These are phyloP conservation scores for Hypotaenidia philippensis DNA, from an alignment of 2,797 vertebrate genomes.

Conservation along the genomic window DNA sequence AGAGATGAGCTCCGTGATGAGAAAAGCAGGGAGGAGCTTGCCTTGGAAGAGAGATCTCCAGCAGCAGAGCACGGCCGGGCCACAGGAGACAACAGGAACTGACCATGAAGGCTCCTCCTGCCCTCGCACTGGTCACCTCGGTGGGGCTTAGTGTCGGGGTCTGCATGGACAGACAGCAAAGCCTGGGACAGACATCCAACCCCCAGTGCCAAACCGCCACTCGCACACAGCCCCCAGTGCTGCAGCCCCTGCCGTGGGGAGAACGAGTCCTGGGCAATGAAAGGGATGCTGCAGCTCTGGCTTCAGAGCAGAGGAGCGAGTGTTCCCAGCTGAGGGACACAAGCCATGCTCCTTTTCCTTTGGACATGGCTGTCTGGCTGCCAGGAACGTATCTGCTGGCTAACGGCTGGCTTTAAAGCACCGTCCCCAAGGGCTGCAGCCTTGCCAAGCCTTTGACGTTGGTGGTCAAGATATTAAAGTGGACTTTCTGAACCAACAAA, in stretches of 20 bases:
- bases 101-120: neutral
- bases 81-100: neutral
- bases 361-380: neutral
- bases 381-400: neutral
- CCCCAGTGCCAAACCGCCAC: neutral
- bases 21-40: neutral
- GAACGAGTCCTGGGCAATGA: neutral
- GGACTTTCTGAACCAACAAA: neutral
- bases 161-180: neutral
- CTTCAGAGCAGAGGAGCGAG: neutral
- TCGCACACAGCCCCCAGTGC: rapidly evolving
- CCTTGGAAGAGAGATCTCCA: neutral
- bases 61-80: neutral
- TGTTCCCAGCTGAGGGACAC: neutral
- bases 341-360: neutral
- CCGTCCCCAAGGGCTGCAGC: neutral
- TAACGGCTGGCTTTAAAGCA: neutral
- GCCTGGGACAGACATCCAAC: neutral
- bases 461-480: neutral
- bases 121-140: neutral
- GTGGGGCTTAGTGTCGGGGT: neutral
- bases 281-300: neutral
- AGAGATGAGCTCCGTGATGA: neutral
- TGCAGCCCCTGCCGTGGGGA: rapidly evolving
- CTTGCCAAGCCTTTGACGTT: conserved; percentile 4